These are phyloP conservation scores for Esperia sulphurella DNA, from an alignment of 2,888 invertebrate species.

Conservation along the genomic window DNA sequence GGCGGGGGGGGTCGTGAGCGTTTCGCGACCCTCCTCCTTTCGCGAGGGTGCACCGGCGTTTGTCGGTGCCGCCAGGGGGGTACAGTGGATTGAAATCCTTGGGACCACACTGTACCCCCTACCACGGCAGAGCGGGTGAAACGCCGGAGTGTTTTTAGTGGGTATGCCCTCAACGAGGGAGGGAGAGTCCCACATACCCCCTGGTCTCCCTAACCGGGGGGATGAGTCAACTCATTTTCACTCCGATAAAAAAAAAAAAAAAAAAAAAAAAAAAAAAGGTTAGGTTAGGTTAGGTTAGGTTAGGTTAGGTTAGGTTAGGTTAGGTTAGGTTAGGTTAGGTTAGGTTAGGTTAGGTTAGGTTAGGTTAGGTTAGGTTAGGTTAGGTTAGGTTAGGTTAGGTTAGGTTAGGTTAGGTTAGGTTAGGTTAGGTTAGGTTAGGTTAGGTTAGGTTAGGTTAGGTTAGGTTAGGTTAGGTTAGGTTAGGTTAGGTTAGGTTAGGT, in stretches of 20 bases:
- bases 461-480: conserved; percentile 19
- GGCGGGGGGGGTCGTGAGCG: no score
- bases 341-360: conserved; percentile 11
- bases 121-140: no score
- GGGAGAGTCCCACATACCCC: no score
- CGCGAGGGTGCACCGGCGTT: no score
- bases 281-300: conserved; percentile 11
- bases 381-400: conserved; percentile 9
- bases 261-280: conserved; percentile 3
- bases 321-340: conserved; percentile 11
- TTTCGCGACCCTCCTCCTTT: no score
- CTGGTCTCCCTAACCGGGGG: no score
- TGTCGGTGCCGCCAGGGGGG: no score
- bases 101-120: no score
- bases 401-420: conserved; percentile 14
- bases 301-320: conserved; percentile 10
- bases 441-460: conserved; percentile 18
- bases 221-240: no score
- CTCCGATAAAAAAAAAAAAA: not conserved
- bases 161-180: no score
- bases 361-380: conserved; percentile 13
- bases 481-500: conserved; percentile 19
- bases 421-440: conserved; percentile 17
- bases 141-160: no score
- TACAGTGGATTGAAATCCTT: no score